Percentiles rank a stretch among this genome's conserved stretches.
Evolutionary conservation across 2,797 vertebrate species (phyloP).

Genomic region (Periparus ater): DNA sequence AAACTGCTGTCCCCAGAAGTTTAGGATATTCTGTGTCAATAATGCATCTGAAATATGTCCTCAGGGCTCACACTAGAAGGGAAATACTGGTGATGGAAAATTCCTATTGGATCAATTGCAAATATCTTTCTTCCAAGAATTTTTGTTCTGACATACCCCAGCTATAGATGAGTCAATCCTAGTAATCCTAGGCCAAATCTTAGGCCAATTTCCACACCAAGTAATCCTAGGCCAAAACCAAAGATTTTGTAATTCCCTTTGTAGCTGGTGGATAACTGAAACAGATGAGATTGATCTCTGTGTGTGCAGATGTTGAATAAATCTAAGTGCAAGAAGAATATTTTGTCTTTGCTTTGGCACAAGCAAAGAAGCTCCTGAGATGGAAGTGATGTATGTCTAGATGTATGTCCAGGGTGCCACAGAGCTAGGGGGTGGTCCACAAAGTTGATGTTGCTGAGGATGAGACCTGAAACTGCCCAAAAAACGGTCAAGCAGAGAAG

Average conservation of each 20-base stretch:
- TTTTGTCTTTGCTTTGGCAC: neutral
- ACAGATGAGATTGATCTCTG: neutral
- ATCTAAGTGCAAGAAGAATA: neutral
- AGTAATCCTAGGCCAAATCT: neutral
- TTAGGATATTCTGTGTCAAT: neutral
- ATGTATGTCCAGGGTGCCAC: too few relatives aligned
- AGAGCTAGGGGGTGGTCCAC: accelerated
- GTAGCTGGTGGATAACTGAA: neutral
- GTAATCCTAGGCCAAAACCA: neutral
- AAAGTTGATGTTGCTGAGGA: neutral
- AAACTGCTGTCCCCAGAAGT: neutral
- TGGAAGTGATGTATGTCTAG: neutral
- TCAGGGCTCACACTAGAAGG: neutral
- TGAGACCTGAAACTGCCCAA: neutral
- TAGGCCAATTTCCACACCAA: neutral
- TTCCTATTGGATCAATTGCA: neutral
- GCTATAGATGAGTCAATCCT: neutral
- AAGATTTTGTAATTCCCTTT: neutral
- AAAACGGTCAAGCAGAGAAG: neutral
- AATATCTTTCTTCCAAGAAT: neutral
- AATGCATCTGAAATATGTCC: neutral
- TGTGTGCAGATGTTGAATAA: neutral
- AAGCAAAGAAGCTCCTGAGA: neutral
- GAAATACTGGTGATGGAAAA: neutral
- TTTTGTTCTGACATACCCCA: neutral